These are phyloP conservation scores for Aquatica leii DNA, from an alignment of 2,888 invertebrate species.

Conservation along the genomic window DNA sequence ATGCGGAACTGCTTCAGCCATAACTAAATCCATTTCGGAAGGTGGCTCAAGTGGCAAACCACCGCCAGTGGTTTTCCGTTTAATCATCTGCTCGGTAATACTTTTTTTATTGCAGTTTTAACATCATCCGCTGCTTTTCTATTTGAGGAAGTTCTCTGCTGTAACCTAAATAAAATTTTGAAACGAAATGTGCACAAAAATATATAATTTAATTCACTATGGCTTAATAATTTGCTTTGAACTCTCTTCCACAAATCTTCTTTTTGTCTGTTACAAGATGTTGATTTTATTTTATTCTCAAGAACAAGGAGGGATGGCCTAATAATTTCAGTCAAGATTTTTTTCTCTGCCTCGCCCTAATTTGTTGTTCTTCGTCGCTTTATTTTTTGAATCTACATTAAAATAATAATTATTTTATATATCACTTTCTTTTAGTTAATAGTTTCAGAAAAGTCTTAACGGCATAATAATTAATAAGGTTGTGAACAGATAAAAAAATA, in stretches of 20 bases:
- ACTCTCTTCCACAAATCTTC: neutral
- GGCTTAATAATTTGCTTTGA: neutral
- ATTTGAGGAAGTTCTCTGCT: too few species aligned
- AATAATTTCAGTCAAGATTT: neutral
- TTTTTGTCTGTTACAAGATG: neutral
- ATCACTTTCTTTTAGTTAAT: too few species aligned
- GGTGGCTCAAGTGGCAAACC: too few species aligned
- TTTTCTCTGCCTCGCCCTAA: neutral
- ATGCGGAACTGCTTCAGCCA: slow-evolving; percentile 4
- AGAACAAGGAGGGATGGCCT: neutral
- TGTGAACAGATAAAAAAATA: too few species aligned
- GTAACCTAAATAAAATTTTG: too few species aligned
- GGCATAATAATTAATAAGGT: too few species aligned
- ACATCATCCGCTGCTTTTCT: neutral
- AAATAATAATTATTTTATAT: neutral
- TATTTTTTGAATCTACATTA: neutral
- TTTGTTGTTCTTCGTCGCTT: neutral
- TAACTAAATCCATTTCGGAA: neutral
- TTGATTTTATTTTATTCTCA: neutral
- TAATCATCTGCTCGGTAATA: neutral
- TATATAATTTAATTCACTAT: neutral
- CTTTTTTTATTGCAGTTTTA: slow-evolving; percentile 8
- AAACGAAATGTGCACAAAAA: slow-evolving; percentile 3
- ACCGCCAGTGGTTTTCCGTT: slow-evolving; percentile 2
- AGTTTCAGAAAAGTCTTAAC: neutral